Base-by-base conservation (phyloP, 2,113 vertebrate species). In the Physeter macrocephalus region DNA sequence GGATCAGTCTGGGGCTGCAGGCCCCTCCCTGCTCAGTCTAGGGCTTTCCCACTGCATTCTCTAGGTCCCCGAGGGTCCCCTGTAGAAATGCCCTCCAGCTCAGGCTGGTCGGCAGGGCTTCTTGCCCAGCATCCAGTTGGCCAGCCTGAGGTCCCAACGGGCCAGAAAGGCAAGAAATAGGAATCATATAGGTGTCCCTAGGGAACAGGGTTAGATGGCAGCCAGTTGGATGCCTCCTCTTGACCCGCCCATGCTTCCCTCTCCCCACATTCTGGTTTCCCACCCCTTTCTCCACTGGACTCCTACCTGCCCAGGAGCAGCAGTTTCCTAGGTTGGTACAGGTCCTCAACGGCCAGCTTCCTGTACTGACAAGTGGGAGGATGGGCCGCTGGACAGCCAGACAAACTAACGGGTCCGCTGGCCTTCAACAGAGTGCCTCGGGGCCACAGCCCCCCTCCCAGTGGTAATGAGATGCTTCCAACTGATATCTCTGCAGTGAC, bases 291-390 rank as follows among this genome's bases (percentile, higher is more conserved):
- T 95, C 59, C 0, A 21, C 3, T 31, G 61, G 57, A 43, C 18
- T 86, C 25, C 34, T 62, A 66, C n/a, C 62, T 90, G 15, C 85
- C 69, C 46, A 27, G 83, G n/a, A 91, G 41, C 75, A 88, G 46
- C 59, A 81, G 27, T 2, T 74, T 66, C 46, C 52, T 25, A 62
- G 54, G 67, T 61, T 95, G 83, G 74, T 64, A 46, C 34, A 57
- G 36, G 20, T 83, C 66, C 77, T 89, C 93, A 87, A 43, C 46
- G 83, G 61, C 41, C 83, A 93, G 80, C 46, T 96, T 96, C 88
- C 77, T 64, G 52, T 87, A 69, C 67, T 69, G 88, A 92, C 93
- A 95, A 61, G 57, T 95, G 78, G 74, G 80, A 83, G 92, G 88
- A 83, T 54, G 82, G 62, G 59, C 74, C 23, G 3, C 75, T 61